These are phyloP conservation scores for Hylaeus volcanicus DNA, from an alignment of 1,140 invertebrate genomes.

Conservation along the genomic window DNA sequence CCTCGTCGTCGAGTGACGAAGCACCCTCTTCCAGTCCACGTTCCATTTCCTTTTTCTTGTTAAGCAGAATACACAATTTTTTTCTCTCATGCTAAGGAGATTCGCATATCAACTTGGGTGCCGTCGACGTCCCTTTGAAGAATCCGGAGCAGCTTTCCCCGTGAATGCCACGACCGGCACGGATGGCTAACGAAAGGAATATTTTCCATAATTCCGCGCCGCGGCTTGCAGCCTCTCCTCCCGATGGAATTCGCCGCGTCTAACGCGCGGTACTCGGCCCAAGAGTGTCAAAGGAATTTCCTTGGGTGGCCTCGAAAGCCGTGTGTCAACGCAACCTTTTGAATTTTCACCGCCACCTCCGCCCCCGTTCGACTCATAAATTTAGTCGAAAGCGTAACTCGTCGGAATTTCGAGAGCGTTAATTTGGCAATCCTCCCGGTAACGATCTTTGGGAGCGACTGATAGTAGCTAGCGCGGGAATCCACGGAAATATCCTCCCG, in stretches of 20 bases:
- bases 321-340: constrained; percentile 8
- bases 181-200: constrained; percentile 47
- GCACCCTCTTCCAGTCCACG: too few relatives aligned
- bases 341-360: background rate
- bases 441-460: background rate
- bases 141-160: constrained; percentile 4
- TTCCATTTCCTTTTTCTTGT: constrained; percentile 5
- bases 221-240: background rate
- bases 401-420: background rate
- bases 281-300: constrained; percentile 2
- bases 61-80: constrained; percentile 34
- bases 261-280: background rate
- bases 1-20: background rate
- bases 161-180: constrained; percentile 18
- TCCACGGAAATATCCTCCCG: too few relatives aligned
- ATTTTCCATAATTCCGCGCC: constrained; percentile 39
- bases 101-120: constrained; percentile 21
- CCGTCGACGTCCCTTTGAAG: constrained; percentile 16
- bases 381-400: background rate
- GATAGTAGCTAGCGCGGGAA: too few relatives aligned
- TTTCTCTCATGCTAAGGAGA: constrained; percentile 4
- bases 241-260: constrained; percentile 28
- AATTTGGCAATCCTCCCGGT: background rate
- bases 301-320: constrained; percentile 12
- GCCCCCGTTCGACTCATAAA: background rate